These are phyloP conservation scores for Apocheima hispidaria DNA, from an alignment of 2,888 invertebrate genomes.

Conservation along the genomic window DNA sequence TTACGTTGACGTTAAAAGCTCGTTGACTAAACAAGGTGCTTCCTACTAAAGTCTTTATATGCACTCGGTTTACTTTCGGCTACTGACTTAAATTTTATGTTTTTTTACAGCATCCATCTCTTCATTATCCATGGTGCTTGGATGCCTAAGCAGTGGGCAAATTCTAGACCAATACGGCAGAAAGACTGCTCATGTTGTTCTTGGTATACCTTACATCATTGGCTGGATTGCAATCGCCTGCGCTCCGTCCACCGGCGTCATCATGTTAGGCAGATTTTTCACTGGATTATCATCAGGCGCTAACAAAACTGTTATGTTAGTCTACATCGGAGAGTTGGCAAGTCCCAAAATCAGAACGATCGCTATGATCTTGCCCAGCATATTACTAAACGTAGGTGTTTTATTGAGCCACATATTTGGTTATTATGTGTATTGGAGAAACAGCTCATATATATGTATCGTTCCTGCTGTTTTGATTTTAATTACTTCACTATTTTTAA, in stretches of 20 bases:
- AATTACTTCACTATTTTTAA: conserved; percentile 35
- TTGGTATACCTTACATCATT: conserved; percentile 46
- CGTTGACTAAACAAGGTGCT: too few species aligned
- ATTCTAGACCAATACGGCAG: conserved; percentile 52
- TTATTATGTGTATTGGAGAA: conserved; percentile 25
- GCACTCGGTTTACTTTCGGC: too few species aligned
- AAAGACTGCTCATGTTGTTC: conserved; percentile 47
- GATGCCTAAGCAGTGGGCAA: conserved; percentile 48
- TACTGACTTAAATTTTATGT: too few species aligned
- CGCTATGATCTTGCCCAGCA: conserved; percentile 14
- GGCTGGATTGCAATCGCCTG: conserved; percentile 52
- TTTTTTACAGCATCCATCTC: conserved; percentile 51
- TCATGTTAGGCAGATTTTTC: conserved; percentile 51
- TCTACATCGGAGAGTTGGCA: conserved; percentile 55
- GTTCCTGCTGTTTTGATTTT: conserved; percentile 16
- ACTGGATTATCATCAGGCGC: conserved; percentile 51
- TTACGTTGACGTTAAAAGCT: too few species aligned
- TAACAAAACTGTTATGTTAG: conserved; percentile 44
- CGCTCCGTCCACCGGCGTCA: conserved; percentile 40
- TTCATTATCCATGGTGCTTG: conserved; percentile 49
- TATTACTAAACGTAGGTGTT: conserved; percentile 19
- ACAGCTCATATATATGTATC: conserved; percentile 14
- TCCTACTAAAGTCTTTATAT: too few species aligned
- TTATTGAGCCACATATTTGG: conserved; percentile 29
- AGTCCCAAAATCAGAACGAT: conserved; percentile 22